Base-by-base conservation (phyloP, 2,113 vertebrate species). In the Lasiurus borealis region DNA sequence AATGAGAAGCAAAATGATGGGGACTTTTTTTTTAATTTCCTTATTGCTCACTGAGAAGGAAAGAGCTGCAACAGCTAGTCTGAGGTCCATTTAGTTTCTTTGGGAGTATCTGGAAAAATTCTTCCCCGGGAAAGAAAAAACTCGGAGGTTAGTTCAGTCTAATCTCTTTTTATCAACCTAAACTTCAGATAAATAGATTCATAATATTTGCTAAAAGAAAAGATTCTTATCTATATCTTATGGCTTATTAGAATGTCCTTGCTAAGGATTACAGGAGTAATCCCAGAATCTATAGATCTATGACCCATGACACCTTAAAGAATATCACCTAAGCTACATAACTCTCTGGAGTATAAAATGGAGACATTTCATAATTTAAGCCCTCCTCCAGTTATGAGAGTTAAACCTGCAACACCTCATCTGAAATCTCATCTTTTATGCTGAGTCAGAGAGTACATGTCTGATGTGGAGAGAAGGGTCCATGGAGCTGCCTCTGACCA, bases 121-220 rank as follows among this genome's bases (percentile, higher is more conserved):
- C 52, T 7, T 6, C 3, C 13, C 25, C 3, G 12, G 48, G 9
- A 48, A 15, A 84, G 52, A 18, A 80, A 21, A 57, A 59, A 1
- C n/a, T n/a, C n/a, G 11, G n/a, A 66, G 48, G 2, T 83, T 77
- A 68, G 40, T 21, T 13, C 75, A 29, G 11, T 78, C 80, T 68
- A 62, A 57, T 85, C 50, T 83, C 57, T 76, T 29, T 78, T 73
- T 59, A 48, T 96, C 86, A 75, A 6, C 29, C 23, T 54, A n/a
- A 92, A 64, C 29, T 91, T 62, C 25, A 68, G 31, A 23, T 77
- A 92, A 76, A 57, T 21, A 88, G 46, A 46, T n/a, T 57, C 95
- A 73, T 59, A 52, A 31, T 68, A 69, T 64, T 93, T 91, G 44
- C 25, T 78, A 6, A 66, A 59, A 57, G 9, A 16, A 77, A 85